Conservation (phyloP, 2,797 vertebrate species). For the Chrysocyon brachyurus region DNA sequence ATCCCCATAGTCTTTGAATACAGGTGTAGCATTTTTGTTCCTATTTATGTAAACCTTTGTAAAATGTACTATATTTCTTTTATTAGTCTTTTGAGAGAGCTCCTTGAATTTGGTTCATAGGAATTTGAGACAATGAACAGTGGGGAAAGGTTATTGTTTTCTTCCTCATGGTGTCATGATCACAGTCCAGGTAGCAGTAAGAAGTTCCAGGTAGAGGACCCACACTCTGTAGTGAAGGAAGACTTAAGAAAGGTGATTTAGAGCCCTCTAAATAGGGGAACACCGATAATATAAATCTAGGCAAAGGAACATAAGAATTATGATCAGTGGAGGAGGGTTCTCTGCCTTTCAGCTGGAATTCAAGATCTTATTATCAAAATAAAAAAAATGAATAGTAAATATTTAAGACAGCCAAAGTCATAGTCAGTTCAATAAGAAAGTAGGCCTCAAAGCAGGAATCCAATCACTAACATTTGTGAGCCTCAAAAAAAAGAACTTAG, state of each 20-base stretch:
- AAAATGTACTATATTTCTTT: not conserved
- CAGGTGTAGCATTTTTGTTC: not conserved
- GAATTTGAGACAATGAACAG: not conserved
- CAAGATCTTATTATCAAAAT: not conserved
- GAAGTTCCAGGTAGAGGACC: not conserved
- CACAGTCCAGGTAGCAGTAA: not conserved
- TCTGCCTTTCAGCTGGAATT: not conserved
- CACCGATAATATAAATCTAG: not conserved
- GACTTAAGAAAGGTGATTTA: not conserved
- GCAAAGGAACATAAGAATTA: not conserved
- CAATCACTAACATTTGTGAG: not conserved
- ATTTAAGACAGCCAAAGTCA: not conserved
- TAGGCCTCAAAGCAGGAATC: not conserved
- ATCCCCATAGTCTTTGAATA: not conserved
- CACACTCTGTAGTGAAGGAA: not conserved
- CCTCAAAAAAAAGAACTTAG: not conserved
- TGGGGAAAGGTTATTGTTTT: not conserved
- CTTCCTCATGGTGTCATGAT: not conserved
- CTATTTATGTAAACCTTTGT: not conserved
- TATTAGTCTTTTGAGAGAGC: not conserved
- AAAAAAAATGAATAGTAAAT: not conserved
- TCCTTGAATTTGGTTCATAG: not conserved
- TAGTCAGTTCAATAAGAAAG: not conserved
- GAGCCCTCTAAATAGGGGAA: not conserved
- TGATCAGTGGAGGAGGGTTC: not conserved